Evolutionary conservation across 2,797 vertebrate species (phyloP), one percentile per base, ranked within the genome.

Genomic region (Melanogrammus aeglefinus): DNA sequence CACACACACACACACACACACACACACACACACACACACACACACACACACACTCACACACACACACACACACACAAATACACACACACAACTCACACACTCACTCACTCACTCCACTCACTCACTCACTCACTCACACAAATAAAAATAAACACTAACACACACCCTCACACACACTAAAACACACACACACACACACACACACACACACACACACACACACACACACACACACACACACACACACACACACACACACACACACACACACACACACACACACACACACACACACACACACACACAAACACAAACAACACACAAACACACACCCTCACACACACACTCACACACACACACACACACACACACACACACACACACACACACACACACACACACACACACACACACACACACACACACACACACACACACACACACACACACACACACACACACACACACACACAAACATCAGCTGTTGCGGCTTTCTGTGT

Each of bases 381-480:
- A 41, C 39, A 41, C 39, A 41, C 4, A 41, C 39, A 41, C 39
- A 41, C 39, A 41, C 39, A 41, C 39, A 72, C 39, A 77, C 38
- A 72, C 41, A 31, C 82, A 47, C 83, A 87, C 74, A 44, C 38
- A 39, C 14, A 74, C 29, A 85, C 80, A 79, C 24, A 66, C 16
- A 44, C 66, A 47, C 21, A 35, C n/a, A 33, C 35, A 72, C 36
- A 47, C 69, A 47, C 79, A 86, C 83, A 83, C 3, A 39, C 73
- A 79, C 77, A 89, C 4, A 12, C 72, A 82, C 76, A 80, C 79
- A 79, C 79, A 79, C 77, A 70, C 2, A 63, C 76, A 51, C 47
- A 7, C 82, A 80, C 85, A 86, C 86, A 87, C 77, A 31, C 21
- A 88, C 71, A 74, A 78, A 85, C 90, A 90, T 90, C 84, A 86